Conservation (phyloP, 2,797 vertebrate species). For the Oceanodroma leucorhoa region DNA sequence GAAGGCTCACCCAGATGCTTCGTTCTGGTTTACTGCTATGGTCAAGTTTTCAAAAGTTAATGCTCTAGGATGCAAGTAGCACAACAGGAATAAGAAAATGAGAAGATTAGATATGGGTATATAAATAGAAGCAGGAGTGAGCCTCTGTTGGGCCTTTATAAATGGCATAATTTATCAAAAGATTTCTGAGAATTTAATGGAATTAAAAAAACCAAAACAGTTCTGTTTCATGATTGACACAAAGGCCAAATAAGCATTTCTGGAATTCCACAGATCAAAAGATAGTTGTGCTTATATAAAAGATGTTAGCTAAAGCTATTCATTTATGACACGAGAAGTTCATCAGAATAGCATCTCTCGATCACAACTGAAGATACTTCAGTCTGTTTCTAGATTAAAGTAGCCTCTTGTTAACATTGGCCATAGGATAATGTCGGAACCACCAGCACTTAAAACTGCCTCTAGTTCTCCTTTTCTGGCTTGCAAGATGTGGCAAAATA, state of each 20-base stretch:
- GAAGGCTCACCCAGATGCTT: not conserved
- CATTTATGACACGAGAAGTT: not conserved
- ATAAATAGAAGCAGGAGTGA: not conserved
- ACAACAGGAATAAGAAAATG: not conserved
- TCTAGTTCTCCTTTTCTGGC: not conserved
- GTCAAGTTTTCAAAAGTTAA: not conserved
- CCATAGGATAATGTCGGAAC: not conserved
- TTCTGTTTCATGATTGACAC: not conserved
- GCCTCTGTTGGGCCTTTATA: not conserved
- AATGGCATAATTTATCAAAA: not conserved
- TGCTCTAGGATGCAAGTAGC: not conserved
- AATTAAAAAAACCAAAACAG: not conserved
- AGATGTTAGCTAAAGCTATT: not conserved
- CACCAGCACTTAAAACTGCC: not conserved
- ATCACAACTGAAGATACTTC: not conserved
- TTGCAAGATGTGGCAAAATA: not conserved
- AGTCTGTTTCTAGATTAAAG: not conserved
- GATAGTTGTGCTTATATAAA: not conserved
- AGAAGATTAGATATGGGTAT: not conserved
- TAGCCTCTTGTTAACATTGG: not conserved
- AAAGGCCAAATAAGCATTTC: not conserved
- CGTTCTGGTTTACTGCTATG: not conserved
- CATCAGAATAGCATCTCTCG: not conserved
- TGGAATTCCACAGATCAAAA: not conserved
- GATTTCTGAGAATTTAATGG: not conserved